Evolutionary conservation across 2,113 vertebrate species (phyloP).

Genomic region (Aplodontia rufa): DNA sequence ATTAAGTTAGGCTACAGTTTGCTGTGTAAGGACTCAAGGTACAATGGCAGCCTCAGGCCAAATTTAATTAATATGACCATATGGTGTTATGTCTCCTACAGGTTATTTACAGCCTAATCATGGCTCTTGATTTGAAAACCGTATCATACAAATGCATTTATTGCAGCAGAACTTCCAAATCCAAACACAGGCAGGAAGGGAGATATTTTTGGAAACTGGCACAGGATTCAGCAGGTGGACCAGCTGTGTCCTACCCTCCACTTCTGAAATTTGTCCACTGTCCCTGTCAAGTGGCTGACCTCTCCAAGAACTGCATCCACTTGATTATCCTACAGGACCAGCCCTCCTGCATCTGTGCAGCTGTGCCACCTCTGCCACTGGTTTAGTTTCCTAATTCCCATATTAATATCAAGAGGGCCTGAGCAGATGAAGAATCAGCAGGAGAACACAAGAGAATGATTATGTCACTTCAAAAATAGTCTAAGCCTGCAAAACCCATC

Average conservation of each 20-base stretch:
- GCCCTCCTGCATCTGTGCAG: not conserved
- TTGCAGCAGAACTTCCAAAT: not conserved
- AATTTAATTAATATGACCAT: not conserved
- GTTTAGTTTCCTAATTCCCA: not conserved
- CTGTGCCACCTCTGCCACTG: conserved; percentile 21
- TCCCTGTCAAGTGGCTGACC: not conserved
- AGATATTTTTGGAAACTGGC: conserved; percentile 50
- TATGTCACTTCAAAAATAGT: conserved; percentile 34
- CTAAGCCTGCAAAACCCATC: conserved; percentile 9
- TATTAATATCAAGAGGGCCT: not conserved
- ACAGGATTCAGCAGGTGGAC: conserved; percentile 40
- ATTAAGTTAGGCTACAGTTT: not conserved
- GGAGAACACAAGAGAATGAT: conserved; percentile 61
- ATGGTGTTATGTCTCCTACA: not conserved
- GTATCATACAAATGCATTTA: not conserved
- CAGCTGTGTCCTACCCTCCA: conserved; percentile 1
- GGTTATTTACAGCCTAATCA: conserved; percentile 14
- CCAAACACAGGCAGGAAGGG: not conserved
- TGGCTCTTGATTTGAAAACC: not conserved
- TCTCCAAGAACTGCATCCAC: not conserved
- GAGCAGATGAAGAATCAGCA: conserved; percentile 56
- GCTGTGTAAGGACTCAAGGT: not conserved
- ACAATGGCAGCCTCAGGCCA: not conserved
- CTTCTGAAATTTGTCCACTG: not conserved
- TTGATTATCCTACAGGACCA: not conserved